Conservation (phyloP, 2,888 invertebrate genomes). For the Polymixis lichenea region DNA sequence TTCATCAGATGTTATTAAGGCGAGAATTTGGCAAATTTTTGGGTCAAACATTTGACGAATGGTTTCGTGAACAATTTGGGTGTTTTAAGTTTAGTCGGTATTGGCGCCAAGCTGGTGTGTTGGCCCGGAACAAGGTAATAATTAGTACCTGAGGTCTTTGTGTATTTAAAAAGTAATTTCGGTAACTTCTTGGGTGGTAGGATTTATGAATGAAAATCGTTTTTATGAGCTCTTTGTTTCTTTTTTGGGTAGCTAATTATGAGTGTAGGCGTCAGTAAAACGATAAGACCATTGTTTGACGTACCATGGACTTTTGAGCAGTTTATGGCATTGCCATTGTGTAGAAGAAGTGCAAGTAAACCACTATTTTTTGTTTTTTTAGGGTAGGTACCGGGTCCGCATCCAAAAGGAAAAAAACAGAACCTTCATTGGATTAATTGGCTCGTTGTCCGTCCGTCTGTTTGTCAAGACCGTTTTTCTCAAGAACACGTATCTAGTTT, state of each 20-base stretch:
- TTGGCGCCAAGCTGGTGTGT: conserved; percentile 72
- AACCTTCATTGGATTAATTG: no score
- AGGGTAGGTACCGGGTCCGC: no score
- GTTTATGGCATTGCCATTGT: conserved; percentile 23
- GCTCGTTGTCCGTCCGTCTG: no score
- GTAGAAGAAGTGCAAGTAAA: no score
- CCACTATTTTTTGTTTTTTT: not conserved
- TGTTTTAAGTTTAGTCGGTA: conserved; percentile 38
- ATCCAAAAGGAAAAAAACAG: no score
- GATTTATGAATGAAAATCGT: conserved; percentile 69
- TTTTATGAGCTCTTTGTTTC: conserved; percentile 57
- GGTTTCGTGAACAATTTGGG: conserved; percentile 63
- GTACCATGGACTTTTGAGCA: conserved; percentile 20
- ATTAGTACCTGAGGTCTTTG: conserved; percentile 73
- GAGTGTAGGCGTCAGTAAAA: conserved; percentile 47
- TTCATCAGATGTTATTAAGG: conserved; percentile 70
- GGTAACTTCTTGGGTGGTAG: conserved; percentile 74
- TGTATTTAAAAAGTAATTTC: conserved; percentile 70
- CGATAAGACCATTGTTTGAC: conserved; percentile 55
- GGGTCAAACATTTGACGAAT: conserved; percentile 77
- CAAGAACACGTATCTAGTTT: no score
- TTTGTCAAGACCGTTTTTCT: no score
- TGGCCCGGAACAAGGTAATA: conserved; percentile 65
- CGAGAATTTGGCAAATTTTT: conserved; percentile 78
- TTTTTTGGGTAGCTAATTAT: conserved; percentile 57